phyloP scores from a whole-genome alignment of 2,113 vertebrate genomes.

The Recurvirostra avosetta region DNA sequence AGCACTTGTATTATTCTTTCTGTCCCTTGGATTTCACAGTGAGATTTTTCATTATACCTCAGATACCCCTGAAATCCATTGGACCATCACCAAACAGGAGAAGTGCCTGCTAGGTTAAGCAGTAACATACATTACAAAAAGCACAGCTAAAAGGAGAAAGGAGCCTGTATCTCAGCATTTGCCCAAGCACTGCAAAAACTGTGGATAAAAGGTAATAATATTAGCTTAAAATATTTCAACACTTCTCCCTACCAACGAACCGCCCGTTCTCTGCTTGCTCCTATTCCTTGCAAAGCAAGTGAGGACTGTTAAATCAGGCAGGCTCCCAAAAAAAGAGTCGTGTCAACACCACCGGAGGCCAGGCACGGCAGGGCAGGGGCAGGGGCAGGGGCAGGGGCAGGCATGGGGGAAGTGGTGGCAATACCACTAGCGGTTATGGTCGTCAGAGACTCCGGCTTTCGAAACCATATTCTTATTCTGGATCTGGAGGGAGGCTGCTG shows the following conservation, averaged over 20 bases:
- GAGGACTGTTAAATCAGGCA: neutral
- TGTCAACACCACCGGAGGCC: neutral
- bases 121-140: neutral
- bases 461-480: neutral
- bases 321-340: neutral
- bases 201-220: neutral
- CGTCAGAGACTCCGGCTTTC: neutral
- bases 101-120: neutral
- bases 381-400: neutral
- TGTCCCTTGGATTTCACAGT: neutral
- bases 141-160: neutral
- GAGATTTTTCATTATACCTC: neutral
- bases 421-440: neutral
- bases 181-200: neutral
- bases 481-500: neutral
- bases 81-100: neutral
- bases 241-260: neutral
- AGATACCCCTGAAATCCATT: neutral
- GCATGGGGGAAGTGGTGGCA: neutral
- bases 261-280: neutral
- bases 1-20: neutral
- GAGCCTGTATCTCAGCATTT: neutral
- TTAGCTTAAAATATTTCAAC: neutral
- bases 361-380: fast-evolving
- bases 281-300: neutral